These are phyloP conservation scores for Ataeniobius toweri DNA, from an alignment of 2,797 vertebrate genomes.

Conservation along the genomic window DNA sequence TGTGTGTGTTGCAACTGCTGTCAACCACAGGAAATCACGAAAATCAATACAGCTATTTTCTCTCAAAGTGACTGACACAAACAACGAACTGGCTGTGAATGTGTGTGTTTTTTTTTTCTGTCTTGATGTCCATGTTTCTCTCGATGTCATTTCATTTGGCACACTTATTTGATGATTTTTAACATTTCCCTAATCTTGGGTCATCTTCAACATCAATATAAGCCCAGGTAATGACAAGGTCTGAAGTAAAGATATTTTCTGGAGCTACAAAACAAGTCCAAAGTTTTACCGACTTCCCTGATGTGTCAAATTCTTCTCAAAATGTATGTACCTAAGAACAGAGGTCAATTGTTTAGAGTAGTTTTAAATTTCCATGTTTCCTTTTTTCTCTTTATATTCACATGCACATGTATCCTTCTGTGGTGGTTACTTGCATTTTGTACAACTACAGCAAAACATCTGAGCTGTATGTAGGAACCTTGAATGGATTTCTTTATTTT, in stretches of 20 bases:
- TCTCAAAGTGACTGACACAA: constrained; percentile 50
- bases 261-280: not conserved
- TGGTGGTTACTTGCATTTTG: not conserved
- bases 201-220: not conserved
- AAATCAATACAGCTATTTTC: constrained; percentile 61
- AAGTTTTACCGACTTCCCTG: not conserved
- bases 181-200: constrained; percentile 1
- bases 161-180: constrained; percentile 8
- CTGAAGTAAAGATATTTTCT: too few species aligned
- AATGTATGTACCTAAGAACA: not conserved
- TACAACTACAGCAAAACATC: not conserved
- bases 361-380: not conserved
- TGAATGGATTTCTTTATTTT: not conserved
- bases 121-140: constrained; percentile 20
- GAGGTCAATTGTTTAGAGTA: not conserved
- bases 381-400: not conserved
- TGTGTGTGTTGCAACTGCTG: constrained; percentile 52
- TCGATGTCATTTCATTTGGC: constrained; percentile 12
- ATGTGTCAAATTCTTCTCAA: not conserved
- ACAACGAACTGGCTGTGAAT: constrained; percentile 45
- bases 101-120: constrained; percentile 14
- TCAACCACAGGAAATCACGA: constrained; percentile 35
- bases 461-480: not conserved
- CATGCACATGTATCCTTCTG: not conserved
- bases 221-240: not conserved